phyloP scores from a whole-genome alignment of 1,140 invertebrate genomes.

The Melanaphis sacchari region DNA sequence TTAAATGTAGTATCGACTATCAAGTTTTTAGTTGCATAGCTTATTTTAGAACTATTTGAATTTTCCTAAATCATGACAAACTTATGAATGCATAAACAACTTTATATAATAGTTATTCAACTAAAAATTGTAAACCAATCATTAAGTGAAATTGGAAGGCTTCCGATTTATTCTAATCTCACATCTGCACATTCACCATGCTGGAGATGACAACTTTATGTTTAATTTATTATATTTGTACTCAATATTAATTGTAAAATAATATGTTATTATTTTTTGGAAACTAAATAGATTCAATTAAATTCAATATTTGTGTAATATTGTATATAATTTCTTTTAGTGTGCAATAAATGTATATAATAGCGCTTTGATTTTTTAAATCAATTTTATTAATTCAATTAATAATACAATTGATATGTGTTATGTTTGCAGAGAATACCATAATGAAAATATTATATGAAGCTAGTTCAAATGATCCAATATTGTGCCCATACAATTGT shows the following conservation, averaged over 20 bases:
- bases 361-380: not conserved
- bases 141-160: no score
- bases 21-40: no score
- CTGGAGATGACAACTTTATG: not conserved
- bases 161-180: not conserved
- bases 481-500: slow-evolving; percentile 47
- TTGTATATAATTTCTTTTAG: not conserved
- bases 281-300: not conserved
- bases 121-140: no score
- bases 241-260: not conserved
- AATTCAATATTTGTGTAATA: not conserved
- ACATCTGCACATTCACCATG: not conserved
- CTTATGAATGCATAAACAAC: no score
- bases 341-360: not conserved
- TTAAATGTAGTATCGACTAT: no score
- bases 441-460: no score
- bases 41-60: no score
- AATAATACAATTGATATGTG: not conserved
- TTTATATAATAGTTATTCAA: not conserved
- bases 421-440: not conserved
- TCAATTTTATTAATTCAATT: not conserved
- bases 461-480: not conserved
- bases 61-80: no score
- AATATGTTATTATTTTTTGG: not conserved
- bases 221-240: not conserved